Conservation (phyloP, 2,888 invertebrate genomes). For the Drosophila mayaguana region DNA sequence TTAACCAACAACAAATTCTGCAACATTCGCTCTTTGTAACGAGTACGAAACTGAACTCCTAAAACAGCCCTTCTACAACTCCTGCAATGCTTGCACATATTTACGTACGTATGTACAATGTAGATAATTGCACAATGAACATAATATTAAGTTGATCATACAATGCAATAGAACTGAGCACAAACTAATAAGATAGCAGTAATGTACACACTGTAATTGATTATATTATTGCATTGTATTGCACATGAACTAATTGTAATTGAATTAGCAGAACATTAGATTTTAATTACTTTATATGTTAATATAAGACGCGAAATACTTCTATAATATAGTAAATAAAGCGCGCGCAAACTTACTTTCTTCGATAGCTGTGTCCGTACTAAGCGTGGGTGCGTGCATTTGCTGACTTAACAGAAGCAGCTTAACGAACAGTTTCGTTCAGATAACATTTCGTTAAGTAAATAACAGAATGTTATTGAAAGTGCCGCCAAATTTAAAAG, state of each 20-base stretch:
- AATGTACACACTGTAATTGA: background rate
- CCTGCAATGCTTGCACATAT: background rate
- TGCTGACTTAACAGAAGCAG: constrained; percentile 7
- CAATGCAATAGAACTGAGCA: constrained; percentile 12
- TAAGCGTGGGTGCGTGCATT: constrained; percentile 26
- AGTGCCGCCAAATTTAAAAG: background rate
- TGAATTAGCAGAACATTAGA: background rate
- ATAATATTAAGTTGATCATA: constrained; percentile 11
- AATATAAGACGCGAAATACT: background rate
- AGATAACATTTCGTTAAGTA: constrained; percentile 17
- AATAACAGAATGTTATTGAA: constrained; percentile 11
- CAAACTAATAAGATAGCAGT: no score
- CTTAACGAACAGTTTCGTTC: constrained; percentile 13
- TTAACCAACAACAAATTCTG: constrained; percentile 2
- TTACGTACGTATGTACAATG: background rate
- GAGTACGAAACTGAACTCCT: constrained; percentile 21
- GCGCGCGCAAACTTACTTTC: background rate
- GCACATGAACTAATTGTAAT: background rate
- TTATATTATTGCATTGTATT: background rate
- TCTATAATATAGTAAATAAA: background rate
- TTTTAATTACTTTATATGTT: background rate
- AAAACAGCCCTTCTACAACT: constrained; percentile 14
- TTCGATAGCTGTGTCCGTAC: constrained; percentile 18
- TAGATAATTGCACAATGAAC: constrained; percentile 19
- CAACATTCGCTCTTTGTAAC: background rate